Base-by-base conservation (phyloP, 2,113 vertebrate species). In the Salvelinus sp. region DNA sequence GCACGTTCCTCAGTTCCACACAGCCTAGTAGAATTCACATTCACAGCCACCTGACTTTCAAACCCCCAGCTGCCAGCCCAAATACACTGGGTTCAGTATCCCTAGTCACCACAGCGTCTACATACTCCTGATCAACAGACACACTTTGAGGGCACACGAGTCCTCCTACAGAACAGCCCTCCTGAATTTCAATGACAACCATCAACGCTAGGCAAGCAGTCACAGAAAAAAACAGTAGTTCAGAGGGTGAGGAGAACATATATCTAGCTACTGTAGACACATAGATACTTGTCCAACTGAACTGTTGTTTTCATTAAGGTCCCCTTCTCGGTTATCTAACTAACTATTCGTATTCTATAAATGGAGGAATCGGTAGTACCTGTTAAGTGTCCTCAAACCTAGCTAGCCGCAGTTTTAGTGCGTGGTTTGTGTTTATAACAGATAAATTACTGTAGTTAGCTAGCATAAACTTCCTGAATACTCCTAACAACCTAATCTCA, bases 321-420 rank as follows among this genome's bases (percentile, higher is more conserved):
- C 38, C 38, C 38, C 38, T 44, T 44, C 38, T 44, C 38, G 38
- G 38, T 44, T 44, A 44, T 44, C 38, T 44, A 44, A 9, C 12
- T 2, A 44, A 44, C 38, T 44, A 44, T 12, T 44, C 38, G 9
- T 44, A 12, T 44, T 10, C 38, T 44, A 44, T 44, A 44, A 0
- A 76, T 28, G 77, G 88, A 82, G 81, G 10, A 86, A 90, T 88
- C 85, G 78, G 90, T 57, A 86, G 78, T 89, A 92, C 91, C 85
- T 79, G 90, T 86, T 64, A 20, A 69, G 85, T 72, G 50, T 10
- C 9, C 38, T 44, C 38, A 44, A 44, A 44, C 7, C 7, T 44
- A 10, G 9, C 0, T 10, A 2, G 38, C 38, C 9, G 38, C 38
- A 44, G 38, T 44, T 44, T 44, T 18, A 2, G 38, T 44, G 9